A percentile compares a stretch with the other conserved stretches of the same genome.
Evolutionary conservation across 2,113 vertebrate species (phyloP).

Genomic region (Pseudorasbora parva): DNA sequence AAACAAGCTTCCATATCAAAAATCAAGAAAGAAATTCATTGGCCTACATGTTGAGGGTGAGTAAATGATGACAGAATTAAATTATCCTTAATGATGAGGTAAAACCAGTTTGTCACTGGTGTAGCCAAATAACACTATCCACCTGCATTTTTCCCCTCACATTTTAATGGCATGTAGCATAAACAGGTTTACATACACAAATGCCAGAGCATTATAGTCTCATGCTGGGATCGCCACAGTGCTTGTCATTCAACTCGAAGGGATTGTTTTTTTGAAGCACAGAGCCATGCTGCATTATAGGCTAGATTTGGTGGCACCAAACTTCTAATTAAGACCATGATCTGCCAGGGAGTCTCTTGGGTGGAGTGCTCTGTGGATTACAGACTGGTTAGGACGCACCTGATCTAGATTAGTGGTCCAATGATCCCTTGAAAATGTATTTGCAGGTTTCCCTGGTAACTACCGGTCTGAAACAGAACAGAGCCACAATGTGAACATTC

Average conservation of each 20-base stretch:
- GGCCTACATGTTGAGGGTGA: too few species aligned
- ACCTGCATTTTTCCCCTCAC: background rate
- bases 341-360: constrained; percentile 16
- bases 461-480: constrained; percentile 66
- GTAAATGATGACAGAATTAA: too few species aligned
- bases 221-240: background rate
- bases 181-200: background rate
- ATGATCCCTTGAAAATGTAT: constrained; percentile 69
- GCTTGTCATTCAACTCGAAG: background rate
- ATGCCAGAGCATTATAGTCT: background rate
- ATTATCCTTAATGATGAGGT: too few species aligned
- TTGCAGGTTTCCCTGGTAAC: constrained; percentile 76
- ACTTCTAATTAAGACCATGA: background rate
- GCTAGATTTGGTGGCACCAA: constrained; percentile 43
- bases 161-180: background rate
- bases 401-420: constrained; percentile 67
- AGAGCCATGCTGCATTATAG: background rate
- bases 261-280: background rate
- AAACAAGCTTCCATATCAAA: too few species aligned
- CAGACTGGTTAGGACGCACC: constrained; percentile 62
- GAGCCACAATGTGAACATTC: constrained; percentile 69
- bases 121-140: too few species aligned
- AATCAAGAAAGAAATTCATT: too few species aligned
- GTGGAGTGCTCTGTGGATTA: constrained; percentile 51
- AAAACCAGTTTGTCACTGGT: too few species aligned